Base-by-base conservation (phyloP, 1,140 invertebrate genomes). In the Pristionchus pacificus region DNA sequence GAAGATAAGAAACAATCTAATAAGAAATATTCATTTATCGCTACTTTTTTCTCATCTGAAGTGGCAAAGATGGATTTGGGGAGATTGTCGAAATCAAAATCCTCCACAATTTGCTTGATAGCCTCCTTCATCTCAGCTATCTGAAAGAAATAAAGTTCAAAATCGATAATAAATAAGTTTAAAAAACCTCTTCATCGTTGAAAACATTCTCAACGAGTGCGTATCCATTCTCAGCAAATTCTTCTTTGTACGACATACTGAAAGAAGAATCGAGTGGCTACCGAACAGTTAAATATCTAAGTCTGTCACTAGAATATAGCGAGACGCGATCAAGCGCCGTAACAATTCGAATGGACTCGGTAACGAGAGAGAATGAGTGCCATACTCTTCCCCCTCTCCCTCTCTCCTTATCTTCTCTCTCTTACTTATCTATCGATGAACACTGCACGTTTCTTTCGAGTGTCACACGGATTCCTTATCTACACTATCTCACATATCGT, bases 1-100 rank as follows among this genome's bases (percentile, higher is more conserved):
- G 38, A 49, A 49, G 6, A 10, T n/a, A n/a, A 49, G 19, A 49
- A 49, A 10, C 19, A 19, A 19, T 49, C 19, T 49, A 49, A 10
- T 6, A 49, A 49, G 6, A 10, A 6, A 49, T 49, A 6, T 49
- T 10, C 38, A 49, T 49, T 10, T 49, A 10, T 19, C 58, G 33
- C 31, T 60, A 55, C 66, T 33, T 68, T 58, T 14, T 68, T 55
- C 58, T 25, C 55, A 58, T 60, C 60, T 31, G 3, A 68, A 60
- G 55, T 68, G 25, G 29, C 55, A 27, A 57, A 28, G 13, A 3
- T 66, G 49, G 1, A 65, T 63, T 63, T 63, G 19, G 61, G 14
- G 61, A 10, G 19, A 28, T 24, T 30, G 15, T 15, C 15, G 25
- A 28, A 30, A 29, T 29, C 14, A 15, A 64, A 64, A 32, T 64